A percentile compares a stretch with the other conserved stretches of the same genome.
These are phyloP conservation scores for Neomicropteryx cornuta DNA, from an alignment of 1,140 invertebrate species.

Conservation along the genomic window DNA sequence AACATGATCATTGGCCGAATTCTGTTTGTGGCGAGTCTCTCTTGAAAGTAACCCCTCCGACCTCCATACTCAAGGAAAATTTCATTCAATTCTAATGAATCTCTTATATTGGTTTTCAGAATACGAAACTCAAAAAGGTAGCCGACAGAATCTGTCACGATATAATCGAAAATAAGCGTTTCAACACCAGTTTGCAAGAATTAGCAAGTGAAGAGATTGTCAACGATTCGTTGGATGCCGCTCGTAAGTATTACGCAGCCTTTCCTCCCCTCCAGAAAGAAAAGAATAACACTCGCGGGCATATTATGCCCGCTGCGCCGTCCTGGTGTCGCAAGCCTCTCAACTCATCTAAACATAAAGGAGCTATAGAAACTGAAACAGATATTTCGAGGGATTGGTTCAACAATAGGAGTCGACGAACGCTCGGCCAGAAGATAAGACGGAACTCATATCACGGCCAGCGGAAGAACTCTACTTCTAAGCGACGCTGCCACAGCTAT, in stretches of 20 bases:
- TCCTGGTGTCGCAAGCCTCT: slow-evolving; percentile 31
- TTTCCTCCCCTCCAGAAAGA: slow-evolving; percentile 39
- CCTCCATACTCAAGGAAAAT: too few species aligned
- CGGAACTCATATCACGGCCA: slow-evolving; percentile 34
- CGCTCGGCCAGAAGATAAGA: slow-evolving; percentile 25
- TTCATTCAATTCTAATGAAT: too few species aligned
- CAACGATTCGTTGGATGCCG: too few species aligned
- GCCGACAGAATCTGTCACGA: too few species aligned
- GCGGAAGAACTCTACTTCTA: slow-evolving; percentile 22
- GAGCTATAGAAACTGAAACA: slow-evolving; percentile 33
- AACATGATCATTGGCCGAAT: too few species aligned
- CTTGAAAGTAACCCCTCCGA: too few species aligned
- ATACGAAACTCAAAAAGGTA: too few species aligned
- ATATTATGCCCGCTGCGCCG: slow-evolving; percentile 31
- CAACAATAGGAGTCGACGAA: slow-evolving; percentile 26
- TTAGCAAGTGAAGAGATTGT: too few species aligned
- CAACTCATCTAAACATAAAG: slow-evolving; percentile 16
- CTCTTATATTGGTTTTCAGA: too few species aligned
- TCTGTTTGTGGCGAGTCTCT: too few species aligned
- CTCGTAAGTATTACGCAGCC: slow-evolving; percentile 40
- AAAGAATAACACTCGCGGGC: slow-evolving; percentile 31
- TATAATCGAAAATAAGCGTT: too few species aligned
- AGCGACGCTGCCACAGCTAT: slow-evolving; percentile 30
- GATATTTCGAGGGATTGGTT: slow-evolving; percentile 31
- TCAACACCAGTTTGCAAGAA: too few species aligned